Conservation (phyloP, 1,140 invertebrate species). For the Hylaeus volcanicus region DNA sequence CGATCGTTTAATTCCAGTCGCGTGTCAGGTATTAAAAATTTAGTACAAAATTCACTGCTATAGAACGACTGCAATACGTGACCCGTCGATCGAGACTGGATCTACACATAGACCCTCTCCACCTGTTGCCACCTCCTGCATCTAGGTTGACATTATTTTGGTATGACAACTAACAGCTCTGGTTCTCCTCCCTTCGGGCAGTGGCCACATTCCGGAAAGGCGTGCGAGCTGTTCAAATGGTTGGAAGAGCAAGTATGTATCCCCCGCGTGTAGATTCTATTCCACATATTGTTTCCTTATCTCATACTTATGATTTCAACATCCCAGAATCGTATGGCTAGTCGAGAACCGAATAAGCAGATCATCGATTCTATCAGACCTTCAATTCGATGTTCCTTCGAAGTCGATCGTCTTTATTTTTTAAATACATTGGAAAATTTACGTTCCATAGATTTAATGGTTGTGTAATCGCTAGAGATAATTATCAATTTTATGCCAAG, state of each 20-base stretch:
- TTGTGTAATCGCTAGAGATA: too few species aligned
- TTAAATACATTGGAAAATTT: too few species aligned
- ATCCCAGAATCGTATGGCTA: slow-evolving; percentile 14
- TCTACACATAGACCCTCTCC: slow-evolving; percentile 41
- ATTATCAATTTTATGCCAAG: too few species aligned
- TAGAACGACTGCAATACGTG: slow-evolving; percentile 16
- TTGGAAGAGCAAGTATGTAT: slow-evolving; percentile 98
- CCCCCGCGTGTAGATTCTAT: slow-evolving; percentile 76
- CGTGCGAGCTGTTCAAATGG: slow-evolving; percentile 98
- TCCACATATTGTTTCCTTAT: slow-evolving; percentile 64
- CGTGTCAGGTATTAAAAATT: neutral
- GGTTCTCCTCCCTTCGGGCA: slow-evolving; percentile 83
- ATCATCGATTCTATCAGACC: neutral
- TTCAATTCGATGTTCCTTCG: slow-evolving; percentile 26
- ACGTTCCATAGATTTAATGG: too few species aligned
- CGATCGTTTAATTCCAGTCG: neutral
- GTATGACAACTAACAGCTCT: slow-evolving; percentile 80
- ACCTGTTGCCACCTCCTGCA: slow-evolving; percentile 66
- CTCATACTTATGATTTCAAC: slow-evolving; percentile 17
- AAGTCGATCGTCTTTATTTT: neutral
- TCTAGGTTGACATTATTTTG: slow-evolving; percentile 76
- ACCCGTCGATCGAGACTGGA: slow-evolving; percentile 57
- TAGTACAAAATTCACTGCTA: neutral
- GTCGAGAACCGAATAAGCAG: slow-evolving; percentile 4
- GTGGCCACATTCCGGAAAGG: slow-evolving; percentile 99